These are phyloP conservation scores for Eulemur albifrons DNA, from an alignment of 2,797 vertebrate genomes.

Conservation along the genomic window DNA sequence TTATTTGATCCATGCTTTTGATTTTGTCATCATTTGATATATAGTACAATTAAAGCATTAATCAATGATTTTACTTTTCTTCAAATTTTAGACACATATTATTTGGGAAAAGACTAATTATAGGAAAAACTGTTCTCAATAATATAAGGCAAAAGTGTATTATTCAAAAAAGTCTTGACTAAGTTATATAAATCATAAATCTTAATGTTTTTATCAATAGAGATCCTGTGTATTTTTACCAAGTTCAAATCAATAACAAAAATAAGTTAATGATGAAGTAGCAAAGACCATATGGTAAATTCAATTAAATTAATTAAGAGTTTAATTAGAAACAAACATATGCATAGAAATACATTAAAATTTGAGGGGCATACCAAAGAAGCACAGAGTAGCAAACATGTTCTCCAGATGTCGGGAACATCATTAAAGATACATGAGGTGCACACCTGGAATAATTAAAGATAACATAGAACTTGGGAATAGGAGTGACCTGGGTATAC, in stretches of 20 bases:
- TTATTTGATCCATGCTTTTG: neutral
- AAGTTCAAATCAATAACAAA: conserved; percentile 55
- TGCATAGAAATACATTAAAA: conserved; percentile 31
- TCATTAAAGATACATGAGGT: conserved; percentile 7
- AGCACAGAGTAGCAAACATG: neutral
- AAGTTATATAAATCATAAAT: conserved; percentile 40
- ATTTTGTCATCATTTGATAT: conserved; percentile 4
- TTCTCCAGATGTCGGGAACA: neutral
- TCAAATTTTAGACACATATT: neutral
- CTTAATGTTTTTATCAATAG: conserved; percentile 39
- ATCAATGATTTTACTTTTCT: neutral
- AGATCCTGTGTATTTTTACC: conserved; percentile 4
- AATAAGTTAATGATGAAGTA: conserved; percentile 53
- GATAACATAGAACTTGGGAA: neutral
- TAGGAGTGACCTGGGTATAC: neutral
- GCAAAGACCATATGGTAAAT: conserved; percentile 54
- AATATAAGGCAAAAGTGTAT: neutral
- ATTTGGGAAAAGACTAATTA: neutral
- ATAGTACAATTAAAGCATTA: neutral
- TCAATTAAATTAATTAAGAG: conserved; percentile 57
- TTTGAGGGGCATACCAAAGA: conserved; percentile 13
- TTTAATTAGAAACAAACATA: conserved; percentile 62
- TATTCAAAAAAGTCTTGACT: conserved; percentile 34
- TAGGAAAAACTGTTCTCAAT: neutral
- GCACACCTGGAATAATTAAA: neutral